These are phyloP conservation scores for Ptychoptera albimana DNA, from an alignment of 2,888 invertebrate species.

Conservation along the genomic window DNA sequence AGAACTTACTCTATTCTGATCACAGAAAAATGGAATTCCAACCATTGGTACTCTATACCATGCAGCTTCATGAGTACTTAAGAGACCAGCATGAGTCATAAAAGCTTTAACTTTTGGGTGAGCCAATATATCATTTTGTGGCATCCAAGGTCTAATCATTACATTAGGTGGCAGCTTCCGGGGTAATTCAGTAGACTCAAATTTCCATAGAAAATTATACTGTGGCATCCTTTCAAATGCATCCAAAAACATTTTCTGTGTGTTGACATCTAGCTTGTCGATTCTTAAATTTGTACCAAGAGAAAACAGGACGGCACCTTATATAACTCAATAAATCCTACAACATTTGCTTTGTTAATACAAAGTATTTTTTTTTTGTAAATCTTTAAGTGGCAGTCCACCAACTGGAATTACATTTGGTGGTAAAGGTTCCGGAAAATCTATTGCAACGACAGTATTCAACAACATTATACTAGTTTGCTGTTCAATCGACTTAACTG, in stretches of 20 bases:
- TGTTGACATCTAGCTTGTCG: slow-evolving; percentile 9
- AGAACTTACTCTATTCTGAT: slow-evolving; percentile 15
- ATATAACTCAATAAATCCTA: slow-evolving; percentile 18
- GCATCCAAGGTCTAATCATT: slow-evolving; percentile 31
- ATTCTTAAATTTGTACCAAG: slow-evolving; percentile 20
- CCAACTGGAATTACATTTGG: slow-evolving; percentile 13
- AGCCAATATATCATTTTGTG: slow-evolving; percentile 33
- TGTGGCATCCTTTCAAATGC: slow-evolving; percentile 18
- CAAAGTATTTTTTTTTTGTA: too few species aligned
- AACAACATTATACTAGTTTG: slow-evolving; percentile 8
- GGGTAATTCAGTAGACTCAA: slow-evolving; percentile 14
- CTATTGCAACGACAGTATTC: slow-evolving; percentile 10
- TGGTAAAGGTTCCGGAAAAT: slow-evolving; percentile 10
- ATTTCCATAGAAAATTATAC: slow-evolving; percentile 28
- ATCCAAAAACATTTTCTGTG: slow-evolving; percentile 13
- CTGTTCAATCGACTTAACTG: slow-evolving; percentile 2
- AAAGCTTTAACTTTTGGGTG: slow-evolving; percentile 18
- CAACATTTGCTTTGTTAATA: neutral
- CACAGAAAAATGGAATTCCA: slow-evolving; percentile 19
- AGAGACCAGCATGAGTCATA: slow-evolving; percentile 21
- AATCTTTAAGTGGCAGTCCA: slow-evolving; percentile 8
- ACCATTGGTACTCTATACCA: slow-evolving; percentile 22
- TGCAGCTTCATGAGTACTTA: slow-evolving; percentile 20
- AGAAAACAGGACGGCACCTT: slow-evolving; percentile 23
- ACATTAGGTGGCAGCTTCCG: slow-evolving; percentile 28